Percentiles rank a stretch among this genome's conserved stretches.
Conservation (phyloP, 1,140 invertebrate species). For the Papilio helenus region DNA sequence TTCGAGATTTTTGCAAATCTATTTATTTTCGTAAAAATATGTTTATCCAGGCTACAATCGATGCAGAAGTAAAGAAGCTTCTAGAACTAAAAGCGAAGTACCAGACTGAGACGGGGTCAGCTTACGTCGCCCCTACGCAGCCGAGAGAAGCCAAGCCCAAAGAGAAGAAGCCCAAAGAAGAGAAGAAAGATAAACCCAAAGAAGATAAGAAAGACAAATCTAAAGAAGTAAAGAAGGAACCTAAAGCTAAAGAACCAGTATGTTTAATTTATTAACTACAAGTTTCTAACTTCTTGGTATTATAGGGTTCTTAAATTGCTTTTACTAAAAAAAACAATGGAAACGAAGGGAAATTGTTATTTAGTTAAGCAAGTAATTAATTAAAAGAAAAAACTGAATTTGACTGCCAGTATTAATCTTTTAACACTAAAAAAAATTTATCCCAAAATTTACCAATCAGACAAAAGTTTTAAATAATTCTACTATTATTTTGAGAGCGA, state of each 20-base stretch:
- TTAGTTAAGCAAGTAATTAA: too few relatives aligned
- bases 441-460: too few relatives aligned
- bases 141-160: constrained; percentile 69
- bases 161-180: constrained; percentile 45
- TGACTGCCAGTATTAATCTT: too few relatives aligned
- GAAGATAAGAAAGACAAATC: constrained; percentile 52
- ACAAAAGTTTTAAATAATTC: too few relatives aligned
- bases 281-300: too few relatives aligned
- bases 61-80: constrained; percentile 89
- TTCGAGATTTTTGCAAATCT: too few relatives aligned
- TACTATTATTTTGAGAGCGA: background rate
- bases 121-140: constrained; percentile 83
- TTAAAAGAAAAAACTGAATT: too few relatives aligned
- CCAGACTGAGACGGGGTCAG: constrained; percentile 88
- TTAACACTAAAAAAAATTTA: too few relatives aligned
- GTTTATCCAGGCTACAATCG: constrained; percentile 82
- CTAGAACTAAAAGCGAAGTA: constrained; percentile 91
- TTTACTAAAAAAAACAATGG: too few relatives aligned
- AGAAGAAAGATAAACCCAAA: constrained; percentile 44
- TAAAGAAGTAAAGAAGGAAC: constrained; percentile 67
- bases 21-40: too few relatives aligned
- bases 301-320: too few relatives aligned
- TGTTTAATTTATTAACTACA: constrained; percentile 31
- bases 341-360: too few relatives aligned
- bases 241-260: constrained; percentile 66